Evolutionary conservation across 2,113 vertebrate genomes (phyloP), one percentile per base, ranked within the genome.

Genomic region (Melospiza georgiana): DNA sequence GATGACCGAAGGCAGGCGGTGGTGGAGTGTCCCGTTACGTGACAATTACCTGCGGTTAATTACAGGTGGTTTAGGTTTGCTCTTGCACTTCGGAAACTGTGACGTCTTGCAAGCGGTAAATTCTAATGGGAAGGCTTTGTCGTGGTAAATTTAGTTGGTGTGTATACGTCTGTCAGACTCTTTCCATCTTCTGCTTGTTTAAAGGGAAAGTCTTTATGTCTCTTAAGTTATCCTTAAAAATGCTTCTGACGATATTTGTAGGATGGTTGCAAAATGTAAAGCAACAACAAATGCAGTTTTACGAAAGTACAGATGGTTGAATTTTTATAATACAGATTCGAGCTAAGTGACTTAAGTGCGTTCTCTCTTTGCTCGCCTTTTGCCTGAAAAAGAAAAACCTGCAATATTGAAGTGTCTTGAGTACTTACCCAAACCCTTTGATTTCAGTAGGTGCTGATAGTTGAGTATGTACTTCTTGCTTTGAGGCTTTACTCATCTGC

Each of bases 81-180:
- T 54, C 30, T 17, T 37, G 55, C 15, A 2, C 7, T 62, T 28
- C 1, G 0, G 8, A 7, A 37, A 10, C 7, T 7, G 2, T 35
- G 44, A 6, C 3, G 2, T 57, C 21, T 59, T 68, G 11, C 10
- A 5, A 25, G 41, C 3, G 18, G 39, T 62, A 18, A 55, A 15
- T 83, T 41, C 22, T 48, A 15, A 14, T 4, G 6, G 37, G 8
- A 62, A n/a, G 25, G 9, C 13, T 48, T 73, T 62, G 33, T 18
- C 1, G 3, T 21, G 39, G 30, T 69, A 28, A n/a, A 12, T 44
- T 55, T 35, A 33, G 19, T 10, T 28, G 27, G 0, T 7, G 3
- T 58, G 65, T 75, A 2, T 24, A 1, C 4, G 39, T 4, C 2
- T 14, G 24, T 44, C 27, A 48, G 37, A 33, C 8, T n/a, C 27